A percentile compares a stretch with the other conserved stretches of the same genome.
Evolutionary conservation across 2,113 vertebrate species (phyloP).

Genomic region (Ranitomeya variabilis): DNA sequence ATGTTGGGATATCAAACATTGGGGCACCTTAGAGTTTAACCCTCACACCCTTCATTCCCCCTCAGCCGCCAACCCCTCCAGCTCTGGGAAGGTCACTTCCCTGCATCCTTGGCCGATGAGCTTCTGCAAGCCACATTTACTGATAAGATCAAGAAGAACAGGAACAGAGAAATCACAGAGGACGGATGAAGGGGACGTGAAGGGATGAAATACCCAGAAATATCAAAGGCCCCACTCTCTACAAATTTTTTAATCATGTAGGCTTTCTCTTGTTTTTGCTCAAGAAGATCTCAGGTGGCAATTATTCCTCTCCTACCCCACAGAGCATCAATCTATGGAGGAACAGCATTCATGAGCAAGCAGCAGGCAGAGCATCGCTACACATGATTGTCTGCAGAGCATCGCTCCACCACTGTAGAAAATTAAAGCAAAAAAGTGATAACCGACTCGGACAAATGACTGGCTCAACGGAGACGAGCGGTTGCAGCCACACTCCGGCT

Average conservation of each 20-base stretch:
- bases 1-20: not conserved
- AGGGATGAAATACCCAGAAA: constrained; percentile 39
- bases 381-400: not conserved
- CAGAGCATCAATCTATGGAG: constrained; percentile 25
- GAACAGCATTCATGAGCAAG: not conserved
- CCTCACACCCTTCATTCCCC: not conserved
- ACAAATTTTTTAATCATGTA: constrained; percentile 45
- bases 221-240: constrained; percentile 39
- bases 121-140: constrained; percentile 12
- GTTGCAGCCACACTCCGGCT: constrained; percentile 4
- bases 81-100: not conserved
- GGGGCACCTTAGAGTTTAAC: not conserved
- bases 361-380: not conserved
- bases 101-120: constrained; percentile 9
- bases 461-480: not conserved
- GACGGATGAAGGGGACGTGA: constrained; percentile 30
- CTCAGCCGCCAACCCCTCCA: not conserved
- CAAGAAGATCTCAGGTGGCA: constrained; percentile 35
- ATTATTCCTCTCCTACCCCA: constrained; percentile 33
- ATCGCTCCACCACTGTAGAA: not conserved
- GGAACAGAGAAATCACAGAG: constrained; percentile 16
- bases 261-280: constrained; percentile 6
- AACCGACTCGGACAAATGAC: not conserved
- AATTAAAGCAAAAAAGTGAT: not conserved
- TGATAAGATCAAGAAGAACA: constrained; percentile 35